A percentile compares a stretch with the other conserved stretches of the same genome.
These are phyloP conservation scores for Erythrocebus patas DNA, from an alignment of 2,113 vertebrate genomes.

Conservation along the genomic window DNA sequence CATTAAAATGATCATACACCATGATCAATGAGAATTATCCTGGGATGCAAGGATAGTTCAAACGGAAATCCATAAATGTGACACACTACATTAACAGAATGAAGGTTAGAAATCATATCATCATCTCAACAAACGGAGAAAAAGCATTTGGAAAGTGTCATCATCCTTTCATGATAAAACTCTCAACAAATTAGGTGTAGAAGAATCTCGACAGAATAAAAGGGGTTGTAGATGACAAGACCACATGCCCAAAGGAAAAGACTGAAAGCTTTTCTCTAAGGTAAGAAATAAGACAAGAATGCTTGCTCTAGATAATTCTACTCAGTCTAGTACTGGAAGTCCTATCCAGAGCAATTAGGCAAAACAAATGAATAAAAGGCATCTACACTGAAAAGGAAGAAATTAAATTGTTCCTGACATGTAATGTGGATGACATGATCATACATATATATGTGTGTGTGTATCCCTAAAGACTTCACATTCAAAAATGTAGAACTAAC, in stretches of 20 bases:
- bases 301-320: rapidly evolving
- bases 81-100: background rate
- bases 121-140: background rate
- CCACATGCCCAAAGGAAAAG: too few relatives aligned
- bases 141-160: background rate
- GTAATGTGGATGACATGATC: background rate
- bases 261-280: background rate
- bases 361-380: background rate
- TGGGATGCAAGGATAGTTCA: background rate
- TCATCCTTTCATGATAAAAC: background rate
- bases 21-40: background rate
- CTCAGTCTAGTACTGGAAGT: background rate
- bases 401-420: background rate
- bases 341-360: background rate
- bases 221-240: background rate
- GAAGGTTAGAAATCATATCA: background rate
- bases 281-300: background rate
- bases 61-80: background rate
- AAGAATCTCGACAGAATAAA: background rate
- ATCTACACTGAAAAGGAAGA: background rate
- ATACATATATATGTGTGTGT: background rate
- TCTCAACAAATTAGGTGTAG: background rate
- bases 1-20: background rate
- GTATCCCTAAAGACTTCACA: background rate
- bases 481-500: background rate